These are phyloP conservation scores for Limnephilus marmoratus DNA, from an alignment of 2,888 invertebrate genomes.

Conservation along the genomic window DNA sequence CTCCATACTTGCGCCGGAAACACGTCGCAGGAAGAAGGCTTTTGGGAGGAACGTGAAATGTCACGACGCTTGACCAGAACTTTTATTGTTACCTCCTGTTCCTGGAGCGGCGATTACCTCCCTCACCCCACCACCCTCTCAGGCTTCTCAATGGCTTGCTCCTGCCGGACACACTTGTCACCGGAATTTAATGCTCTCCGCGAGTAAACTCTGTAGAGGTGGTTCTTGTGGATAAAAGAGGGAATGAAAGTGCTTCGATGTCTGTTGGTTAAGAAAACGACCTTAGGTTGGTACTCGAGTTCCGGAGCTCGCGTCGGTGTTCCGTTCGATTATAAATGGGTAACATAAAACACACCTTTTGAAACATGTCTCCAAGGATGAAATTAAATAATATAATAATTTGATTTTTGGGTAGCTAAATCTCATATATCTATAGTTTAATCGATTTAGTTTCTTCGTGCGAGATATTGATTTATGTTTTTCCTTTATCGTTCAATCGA, in stretches of 20 bases:
- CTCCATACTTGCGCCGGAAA: neutral
- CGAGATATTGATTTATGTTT: neutral
- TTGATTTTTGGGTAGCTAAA: too few relatives aligned
- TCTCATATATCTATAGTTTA: too few relatives aligned
- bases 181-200: constrained; percentile 4
- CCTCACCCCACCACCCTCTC: neutral
- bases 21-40: constrained; percentile 16
- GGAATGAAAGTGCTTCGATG: neutral
- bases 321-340: neutral
- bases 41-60: constrained; percentile 7
- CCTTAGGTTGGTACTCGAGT: neutral
- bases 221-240: neutral
- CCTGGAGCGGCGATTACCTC: constrained; percentile 4
- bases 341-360: neutral
- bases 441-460: neutral
- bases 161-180: constrained; percentile 29
- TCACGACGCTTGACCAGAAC: constrained; percentile 38
- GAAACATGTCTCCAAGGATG: neutral
- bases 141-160: constrained; percentile 3
- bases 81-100: neutral
- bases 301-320: neutral
- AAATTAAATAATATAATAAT: neutral
- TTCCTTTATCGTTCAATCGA: neutral
- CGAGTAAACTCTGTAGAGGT: neutral
- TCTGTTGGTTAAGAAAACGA: neutral